Percentiles rank a stretch among this genome's conserved stretches.
These are phyloP conservation scores for Pseudorectes ferrugineus DNA, from an alignment of 2,113 vertebrate species.

Conservation along the genomic window DNA sequence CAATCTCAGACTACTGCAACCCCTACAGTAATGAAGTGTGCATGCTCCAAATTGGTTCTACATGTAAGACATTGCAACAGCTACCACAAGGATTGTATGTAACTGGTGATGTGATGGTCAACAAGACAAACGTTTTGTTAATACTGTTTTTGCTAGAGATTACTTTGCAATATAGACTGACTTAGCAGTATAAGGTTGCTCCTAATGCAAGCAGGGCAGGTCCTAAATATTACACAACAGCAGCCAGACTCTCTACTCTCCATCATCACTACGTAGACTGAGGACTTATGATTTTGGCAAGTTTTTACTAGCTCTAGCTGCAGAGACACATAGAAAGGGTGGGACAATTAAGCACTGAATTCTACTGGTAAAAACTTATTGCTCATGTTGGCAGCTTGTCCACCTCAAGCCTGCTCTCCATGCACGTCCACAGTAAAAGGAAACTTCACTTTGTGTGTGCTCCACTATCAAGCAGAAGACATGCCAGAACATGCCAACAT, in stretches of 20 bases:
- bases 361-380: background rate
- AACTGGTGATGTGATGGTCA: background rate
- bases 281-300: background rate
- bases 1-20: background rate
- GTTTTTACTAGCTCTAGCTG: background rate
- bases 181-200: background rate
- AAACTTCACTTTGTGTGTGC: background rate
- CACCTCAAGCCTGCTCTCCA: background rate
- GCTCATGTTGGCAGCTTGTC: background rate
- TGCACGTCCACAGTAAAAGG: background rate
- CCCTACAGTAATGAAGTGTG: background rate
- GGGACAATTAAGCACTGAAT: background rate
- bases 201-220: background rate
- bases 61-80: background rate
- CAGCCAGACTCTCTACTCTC: background rate
- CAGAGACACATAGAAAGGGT: background rate
- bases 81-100: background rate
- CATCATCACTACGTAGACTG: background rate
- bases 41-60: background rate
- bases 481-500: background rate
- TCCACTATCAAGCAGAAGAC: background rate
- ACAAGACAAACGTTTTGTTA: background rate
- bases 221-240: background rate
- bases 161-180: background rate
- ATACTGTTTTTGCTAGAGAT: background rate